Evolutionary conservation across 1,140 invertebrate genomes (phyloP), one percentile per base, ranked within the genome.

Genomic region (Cyclargus thomasi): DNA sequence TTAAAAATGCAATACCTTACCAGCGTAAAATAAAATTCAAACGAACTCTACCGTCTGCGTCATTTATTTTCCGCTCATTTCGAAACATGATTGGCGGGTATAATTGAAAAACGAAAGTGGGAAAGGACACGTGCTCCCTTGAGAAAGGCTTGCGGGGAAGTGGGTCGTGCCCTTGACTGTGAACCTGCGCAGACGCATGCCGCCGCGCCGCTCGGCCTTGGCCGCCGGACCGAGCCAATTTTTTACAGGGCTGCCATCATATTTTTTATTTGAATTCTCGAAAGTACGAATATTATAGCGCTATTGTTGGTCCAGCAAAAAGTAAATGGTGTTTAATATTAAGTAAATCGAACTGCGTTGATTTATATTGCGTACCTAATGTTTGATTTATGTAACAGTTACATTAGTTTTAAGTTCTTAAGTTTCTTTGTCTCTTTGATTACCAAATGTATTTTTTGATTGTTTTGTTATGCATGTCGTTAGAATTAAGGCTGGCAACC

Each of bases 141-240:
- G 64, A 53, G 72, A 72, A 75, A 83, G 79, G 70, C 77, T 78
- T 63, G 72, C 47, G 73, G 74, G 77, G 77, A 82, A 84, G 74
- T 85, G 77, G 77, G 77, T 83, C 80, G 70, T 74, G 83, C 74
- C 82, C 83, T 85, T 85, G 83, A 75, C 76, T 72, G 29, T 69
- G 71, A 22, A 55, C 67, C 70, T 78, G 80, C 81, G 77, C 74
- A 63, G 65, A 72, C 75, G 74, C 76, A 71, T 70, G 71, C 67
- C 70, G 64, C 67, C 22, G 29, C 70, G 64, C 67, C 22, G 29
- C 53, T 36, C 65, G 79, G 69, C 80, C 80, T 81, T 82, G 80
- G 75, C 67, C 70, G 67, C 62, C 67, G 65, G 39, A 53, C 21
- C 63, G 55, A 62, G 63, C 57, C 55, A 29, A 29, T 63, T 47